Evolutionary conservation across 2,888 invertebrate genomes (phyloP), one percentile per base, ranked within the genome.

Genomic region (Spicauda simplicius): DNA sequence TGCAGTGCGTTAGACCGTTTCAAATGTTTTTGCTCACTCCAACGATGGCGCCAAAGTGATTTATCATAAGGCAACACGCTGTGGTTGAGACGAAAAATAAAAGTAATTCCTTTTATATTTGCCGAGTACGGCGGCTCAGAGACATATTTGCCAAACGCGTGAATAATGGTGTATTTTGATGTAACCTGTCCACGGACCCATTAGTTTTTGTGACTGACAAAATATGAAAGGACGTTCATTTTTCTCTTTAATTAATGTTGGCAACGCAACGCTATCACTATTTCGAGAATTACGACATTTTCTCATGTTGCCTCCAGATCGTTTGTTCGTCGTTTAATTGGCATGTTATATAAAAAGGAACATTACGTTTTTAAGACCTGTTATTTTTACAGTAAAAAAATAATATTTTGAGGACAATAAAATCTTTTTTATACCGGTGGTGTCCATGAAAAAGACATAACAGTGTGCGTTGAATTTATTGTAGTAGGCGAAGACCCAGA

Each of bases 371-470:
- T 76, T 73, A 79, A 73, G 76, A 76, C 66, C 76, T 76, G 75
- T 75, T 76, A 79, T 76, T 80, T 82, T 80, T 52, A 57, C 20
- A 37, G 30, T 45, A 30, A 73, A 80, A 83, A 85, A 82, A 85
- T 82, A 83, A 84, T 83, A 85, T 87, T 87, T 87, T 85, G 82
- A 80, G 79, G 76, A 82, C 78, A 84, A 87, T 88, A 88, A 87
- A 86, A 86, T 84, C 80, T 83, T 85, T 85, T 85, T 87, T 85
- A 86, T 82, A 79, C 77, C 84, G 83, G 78, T 78, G 78, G 78
- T 87, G 90, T 90, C 87, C 87, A 91, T 91, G 90, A 92, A 91
- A 92, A 90, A 89, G 88, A 88, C 86, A 85, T 91, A 90, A 90
- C 88, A 85, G 83, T 84, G 82, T 76, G 87, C 85, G 86, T 86